Evolutionary conservation across 2,888 invertebrate genomes (phyloP).

Genomic region (Cantharis rufa): DNA sequence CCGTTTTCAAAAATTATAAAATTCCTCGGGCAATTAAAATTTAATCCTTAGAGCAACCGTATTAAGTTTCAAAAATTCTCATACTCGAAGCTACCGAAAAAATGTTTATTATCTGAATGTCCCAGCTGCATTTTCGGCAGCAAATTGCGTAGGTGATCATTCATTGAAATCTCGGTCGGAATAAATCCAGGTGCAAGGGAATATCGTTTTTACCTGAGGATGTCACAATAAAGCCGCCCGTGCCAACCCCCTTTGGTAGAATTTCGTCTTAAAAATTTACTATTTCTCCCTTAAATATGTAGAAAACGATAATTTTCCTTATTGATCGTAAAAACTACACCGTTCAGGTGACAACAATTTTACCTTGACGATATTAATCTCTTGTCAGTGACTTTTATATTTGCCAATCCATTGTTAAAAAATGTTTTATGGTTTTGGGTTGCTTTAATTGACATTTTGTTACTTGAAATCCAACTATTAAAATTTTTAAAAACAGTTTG

Average conservation of each 20-base stretch:
- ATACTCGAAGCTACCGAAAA: neutral
- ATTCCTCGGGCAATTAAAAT: too few relatives aligned
- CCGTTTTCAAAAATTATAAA: neutral
- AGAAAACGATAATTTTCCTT: constrained; percentile 24
- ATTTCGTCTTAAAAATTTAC: constrained; percentile 25
- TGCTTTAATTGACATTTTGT: constrained; percentile 20
- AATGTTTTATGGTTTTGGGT: constrained; percentile 25
- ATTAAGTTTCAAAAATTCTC: neutral
- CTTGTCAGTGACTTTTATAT: constrained; percentile 38
- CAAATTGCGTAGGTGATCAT: constrained; percentile 32
- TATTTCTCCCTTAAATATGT: constrained; percentile 14
- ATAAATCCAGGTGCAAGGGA: constrained; percentile 31
- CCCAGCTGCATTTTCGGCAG: constrained; percentile 25
- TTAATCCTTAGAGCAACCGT: neutral
- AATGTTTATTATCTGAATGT: neutral
- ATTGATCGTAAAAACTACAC: constrained; percentile 28
- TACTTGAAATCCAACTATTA: constrained; percentile 1
- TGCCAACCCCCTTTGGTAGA: constrained; percentile 32
- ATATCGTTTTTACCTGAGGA: constrained; percentile 21
- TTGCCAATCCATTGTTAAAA: constrained; percentile 15
- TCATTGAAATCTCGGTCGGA: constrained; percentile 5
- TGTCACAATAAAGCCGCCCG: constrained; percentile 31
- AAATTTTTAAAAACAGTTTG: neutral
- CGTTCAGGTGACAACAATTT: constrained; percentile 23
- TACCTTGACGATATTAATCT: constrained; percentile 37